Conservation (phyloP, 1,140 invertebrate species). For the Dendrolimus punctatus region DNA sequence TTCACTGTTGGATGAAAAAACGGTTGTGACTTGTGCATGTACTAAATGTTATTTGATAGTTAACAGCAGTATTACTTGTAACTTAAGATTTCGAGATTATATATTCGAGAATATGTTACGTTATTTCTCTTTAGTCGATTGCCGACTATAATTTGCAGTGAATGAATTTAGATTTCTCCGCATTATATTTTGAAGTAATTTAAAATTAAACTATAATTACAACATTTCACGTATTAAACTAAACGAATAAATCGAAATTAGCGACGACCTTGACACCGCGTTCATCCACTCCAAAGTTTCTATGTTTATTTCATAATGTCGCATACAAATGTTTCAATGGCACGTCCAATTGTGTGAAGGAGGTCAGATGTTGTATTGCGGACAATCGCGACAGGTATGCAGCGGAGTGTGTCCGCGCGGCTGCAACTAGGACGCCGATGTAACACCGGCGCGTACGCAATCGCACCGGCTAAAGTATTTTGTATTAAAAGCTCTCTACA, state of each 20-base stretch:
- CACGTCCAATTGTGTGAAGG: slow-evolving; percentile 19
- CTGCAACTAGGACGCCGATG: slow-evolving; percentile 33
- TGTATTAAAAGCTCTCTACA: not conserved
- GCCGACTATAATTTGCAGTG: too few species aligned
- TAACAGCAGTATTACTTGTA: too few species aligned
- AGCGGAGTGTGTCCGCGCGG: slow-evolving; percentile 14
- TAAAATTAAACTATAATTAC: too few species aligned
- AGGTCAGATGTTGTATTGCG: slow-evolving; percentile 21
- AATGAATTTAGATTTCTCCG: too few species aligned
- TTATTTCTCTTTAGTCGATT: too few species aligned
- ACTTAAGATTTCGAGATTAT: too few species aligned
- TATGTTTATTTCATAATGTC: slow-evolving; percentile 31
- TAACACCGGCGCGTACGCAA: slow-evolving; percentile 31
- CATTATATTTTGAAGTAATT: too few species aligned
- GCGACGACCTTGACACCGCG: slow-evolving; percentile 29
- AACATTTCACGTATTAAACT: too few species aligned
- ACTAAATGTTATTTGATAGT: too few species aligned
- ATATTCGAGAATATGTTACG: too few species aligned
- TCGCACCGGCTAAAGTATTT: slow-evolving; percentile 2
- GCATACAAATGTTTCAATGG: slow-evolving; percentile 34
- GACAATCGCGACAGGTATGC: slow-evolving; percentile 19
- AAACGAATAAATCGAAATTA: not conserved
- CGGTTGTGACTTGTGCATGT: too few species aligned
- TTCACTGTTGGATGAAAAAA: too few species aligned
- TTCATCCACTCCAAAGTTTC: slow-evolving; percentile 21